Evolutionary conservation across 2,113 vertebrate species (phyloP), one percentile per base, ranked within the genome.

Genomic region (Zootoca vivipara): DNA sequence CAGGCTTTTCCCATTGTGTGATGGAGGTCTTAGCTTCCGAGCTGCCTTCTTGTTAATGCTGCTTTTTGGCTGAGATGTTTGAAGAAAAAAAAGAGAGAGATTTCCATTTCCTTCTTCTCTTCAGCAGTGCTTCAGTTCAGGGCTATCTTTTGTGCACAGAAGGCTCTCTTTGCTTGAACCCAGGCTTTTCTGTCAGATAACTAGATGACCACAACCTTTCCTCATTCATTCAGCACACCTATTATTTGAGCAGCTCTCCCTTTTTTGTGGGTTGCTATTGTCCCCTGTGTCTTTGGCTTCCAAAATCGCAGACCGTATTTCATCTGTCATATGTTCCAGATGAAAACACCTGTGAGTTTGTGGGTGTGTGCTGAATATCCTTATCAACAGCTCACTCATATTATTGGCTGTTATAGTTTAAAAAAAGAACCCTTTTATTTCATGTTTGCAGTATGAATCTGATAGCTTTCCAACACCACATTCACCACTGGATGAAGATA

Each of bases 281-380:
- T 94, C 62, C 90, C 80, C 85, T 52, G 42, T 93, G 94, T 86
- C 93, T 58, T 83, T 84, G 84, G 87, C 92, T 93, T 89, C 87
- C 40, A 87, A 85, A 94, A 91, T 90, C 58, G 94, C 92, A 91
- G 82, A 70, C 73, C 91, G 69, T 86, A 83, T 93, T 94, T 92
- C 85, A 94, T 78, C 65, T 28, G 2, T 2, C 0, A 18, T 10
- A 18, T 33, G 13, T 18, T 81, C 64, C 26, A 79, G 74, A 87
- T 72, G 86, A 83, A 83, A 16, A 28, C 0, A 0, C 56, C 88
- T 93, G 46, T 52, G 9, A 2, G 46, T 93, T 82, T 75, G 78
- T 56, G 88, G 65, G 28, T 73, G n/a, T 73, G n/a, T 33, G 33
- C 33, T 20, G 67, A 82, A 93, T 91, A 92, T 94, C 80, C 62